These are phyloP conservation scores for Gadopsis marmoratus DNA, from an alignment of 2,797 vertebrate genomes.

Conservation along the genomic window DNA sequence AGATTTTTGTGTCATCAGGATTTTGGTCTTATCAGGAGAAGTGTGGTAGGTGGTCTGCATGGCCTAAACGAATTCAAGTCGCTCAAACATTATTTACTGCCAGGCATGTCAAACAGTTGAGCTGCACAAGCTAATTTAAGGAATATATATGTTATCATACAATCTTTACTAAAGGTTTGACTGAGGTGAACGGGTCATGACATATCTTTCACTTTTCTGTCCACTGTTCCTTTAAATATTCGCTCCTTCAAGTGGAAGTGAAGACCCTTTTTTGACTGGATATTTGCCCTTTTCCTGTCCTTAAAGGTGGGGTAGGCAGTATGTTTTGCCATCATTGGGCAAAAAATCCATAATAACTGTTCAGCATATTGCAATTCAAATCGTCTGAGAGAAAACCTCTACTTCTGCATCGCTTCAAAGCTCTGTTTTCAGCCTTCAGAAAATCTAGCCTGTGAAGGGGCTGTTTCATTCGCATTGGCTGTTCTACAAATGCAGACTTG, in stretches of 20 bases:
- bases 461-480: too few species aligned
- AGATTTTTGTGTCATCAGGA: too few species aligned
- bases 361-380: too few species aligned
- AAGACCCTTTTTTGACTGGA: background rate
- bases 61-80: background rate
- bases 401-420: too few species aligned
- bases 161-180: background rate
- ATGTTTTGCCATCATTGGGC: too few species aligned
- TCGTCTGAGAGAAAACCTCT: too few species aligned
- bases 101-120: background rate
- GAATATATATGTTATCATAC: background rate
- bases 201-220: background rate
- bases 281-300: background rate
- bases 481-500: too few species aligned
- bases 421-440: too few species aligned
- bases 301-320: too few species aligned
- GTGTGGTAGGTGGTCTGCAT: background rate
- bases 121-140: background rate
- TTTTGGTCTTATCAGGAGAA: too few species aligned
- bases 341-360: too few species aligned
- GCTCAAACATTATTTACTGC: conserved; percentile 18
- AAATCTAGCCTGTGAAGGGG: too few species aligned
- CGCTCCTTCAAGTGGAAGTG: background rate
- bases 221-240: background rate
- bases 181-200: background rate